phyloP scores from a whole-genome alignment of 2,113 vertebrate genomes.

The Ia io region DNA sequence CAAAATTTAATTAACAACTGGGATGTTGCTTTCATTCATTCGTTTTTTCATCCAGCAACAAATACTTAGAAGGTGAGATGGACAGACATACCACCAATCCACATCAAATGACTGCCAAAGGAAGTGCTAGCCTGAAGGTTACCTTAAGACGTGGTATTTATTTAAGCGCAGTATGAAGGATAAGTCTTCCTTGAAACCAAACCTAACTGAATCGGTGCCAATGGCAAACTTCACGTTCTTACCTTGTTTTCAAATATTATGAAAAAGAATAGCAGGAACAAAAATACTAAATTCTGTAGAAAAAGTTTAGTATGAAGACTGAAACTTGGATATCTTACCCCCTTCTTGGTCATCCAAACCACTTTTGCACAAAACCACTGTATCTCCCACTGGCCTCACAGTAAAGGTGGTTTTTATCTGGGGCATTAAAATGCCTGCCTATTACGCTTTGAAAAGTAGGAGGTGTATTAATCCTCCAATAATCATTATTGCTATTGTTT shows the following conservation, averaged over 20 bases:
- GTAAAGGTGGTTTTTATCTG: not conserved
- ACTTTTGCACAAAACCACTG: not conserved
- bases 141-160: not conserved
- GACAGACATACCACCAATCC: not conserved
- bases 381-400: not conserved
- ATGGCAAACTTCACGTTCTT: not conserved
- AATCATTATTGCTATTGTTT: not conserved
- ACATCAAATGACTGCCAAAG: not conserved
- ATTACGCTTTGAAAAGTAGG: not conserved
- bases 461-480: not conserved
- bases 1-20: not conserved
- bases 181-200: not conserved
- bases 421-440: not conserved
- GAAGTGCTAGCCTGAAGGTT: not conserved
- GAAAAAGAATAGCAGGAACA: not conserved
- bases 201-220: not conserved
- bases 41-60: not conserved
- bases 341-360: not conserved
- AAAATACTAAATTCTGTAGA: not conserved
- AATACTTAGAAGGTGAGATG: not conserved
- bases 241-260: not conserved
- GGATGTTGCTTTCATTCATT: not conserved
- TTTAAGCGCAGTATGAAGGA: not conserved
- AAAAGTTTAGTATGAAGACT: not conserved
- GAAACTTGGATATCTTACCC: not conserved